Base-by-base conservation (phyloP, 30 jellyfish, hydroid and myxozoan genomes). In the Hydractinia echinata region DNA sequence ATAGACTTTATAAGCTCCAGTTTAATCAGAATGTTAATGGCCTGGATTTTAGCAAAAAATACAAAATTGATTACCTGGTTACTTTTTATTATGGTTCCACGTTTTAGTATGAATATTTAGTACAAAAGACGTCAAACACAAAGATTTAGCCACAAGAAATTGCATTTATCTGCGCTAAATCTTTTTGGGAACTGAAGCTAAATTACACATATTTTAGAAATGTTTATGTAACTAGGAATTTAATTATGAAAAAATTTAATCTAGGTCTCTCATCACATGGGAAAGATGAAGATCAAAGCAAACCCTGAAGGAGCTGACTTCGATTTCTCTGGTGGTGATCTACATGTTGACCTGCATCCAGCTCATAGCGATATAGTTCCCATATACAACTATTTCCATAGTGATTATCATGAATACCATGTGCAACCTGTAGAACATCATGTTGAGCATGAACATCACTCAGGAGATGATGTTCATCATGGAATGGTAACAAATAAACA, bases 221-320 rank as follows among this genome's bases (percentile, higher is more conserved):
- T 30, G 44, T 30, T 30, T 30, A 30, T 30, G 44, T 30, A 30
- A 30, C 44, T 30, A 2, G 44, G 44, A 30, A 30, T 30, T 30
- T 30, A 30, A 30, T 30, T 30, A 30, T 30, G 44, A 30, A 30
- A 2, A 30, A 30, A 30, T 30, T 64, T 4, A 7, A 7, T 4
- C 53, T 85, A 91, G 97, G 90, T 91, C 10, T 85, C 81, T 50
- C 97, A 91, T 73, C 83, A 85, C 61, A 85, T 91, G 97, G 97
- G 97, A 18, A 77, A 86, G 60, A 91, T 91, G 97, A 91, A 91
- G 74, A 91, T 91, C 53, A 85, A 91, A 73, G 94, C 95, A 18
- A 91, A 85, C 67, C 97, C 97, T 0, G 97, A 86, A 58, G 97
- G 97, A n/a, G 97, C 97, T 58, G 90, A 86, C 16, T 67, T 91